Base-by-base conservation (phyloP, 2,113 vertebrate genomes). In the Myxocyprinus asiaticus region DNA sequence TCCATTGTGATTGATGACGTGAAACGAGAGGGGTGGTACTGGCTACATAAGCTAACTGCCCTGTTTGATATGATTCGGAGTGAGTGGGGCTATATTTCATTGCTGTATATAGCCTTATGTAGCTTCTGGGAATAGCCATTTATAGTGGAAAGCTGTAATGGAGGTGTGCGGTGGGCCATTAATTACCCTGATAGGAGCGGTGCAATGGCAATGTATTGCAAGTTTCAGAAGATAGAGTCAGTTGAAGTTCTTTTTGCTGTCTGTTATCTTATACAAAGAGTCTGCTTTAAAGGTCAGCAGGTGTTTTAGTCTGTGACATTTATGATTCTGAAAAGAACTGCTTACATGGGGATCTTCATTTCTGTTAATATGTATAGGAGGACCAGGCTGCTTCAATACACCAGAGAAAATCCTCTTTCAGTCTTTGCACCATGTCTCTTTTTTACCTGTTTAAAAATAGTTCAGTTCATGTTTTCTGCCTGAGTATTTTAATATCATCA, bases 1-100 rank as follows among this genome's bases (percentile, higher is more conserved):
- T 55, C 43, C 53, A 48, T 7, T 79, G 55, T 84, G 76, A 84
- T 79, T 45, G 72, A 82, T 82, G 80, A 9, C 59, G 42, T 61
- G 15, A 43, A 79, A 70, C 55, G 67, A 63, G 55, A 53, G 55
- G 67, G 61, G 22, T 71, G 67, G 58, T 53, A 33, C 66, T 59
- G 71, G 70, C n/a, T 72, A 73, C 55, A 75, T 50, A 61, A 53
- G 51, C 76, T 79, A 84, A 70, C 74, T 81, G 75, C 17, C 61
- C 79, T 59, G 76, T 81, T 84, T 76, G 42, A 56, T 45, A 17
- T 71, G 50, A 47, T 58, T 43, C 55, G n/a, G 59, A 71, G 53
- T 51, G 67, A 79, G 59, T 15, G 8, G 9, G n/a, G 58, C 63
- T 76, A 72, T 72, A 59, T 72, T 58, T 72, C 42, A 83, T 79